phyloP scores from a whole-genome alignment of 2,888 invertebrate species.

The Pediacus dermestoides region DNA sequence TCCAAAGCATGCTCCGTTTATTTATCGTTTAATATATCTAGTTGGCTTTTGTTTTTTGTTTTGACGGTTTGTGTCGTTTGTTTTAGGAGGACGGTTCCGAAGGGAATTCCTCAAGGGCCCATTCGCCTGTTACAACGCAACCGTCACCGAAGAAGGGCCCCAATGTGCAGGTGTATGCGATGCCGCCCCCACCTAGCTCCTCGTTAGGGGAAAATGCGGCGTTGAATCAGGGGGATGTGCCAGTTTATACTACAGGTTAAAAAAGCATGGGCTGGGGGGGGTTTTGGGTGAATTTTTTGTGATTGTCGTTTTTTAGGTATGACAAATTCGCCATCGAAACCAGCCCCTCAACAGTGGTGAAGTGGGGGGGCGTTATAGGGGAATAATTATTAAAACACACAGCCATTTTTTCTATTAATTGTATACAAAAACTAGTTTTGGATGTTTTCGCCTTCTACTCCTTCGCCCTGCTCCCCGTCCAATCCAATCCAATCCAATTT shows the following conservation, averaged over 20 bases:
- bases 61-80: neutral
- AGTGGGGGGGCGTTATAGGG: too few species aligned
- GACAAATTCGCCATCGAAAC: conserved; percentile 36
- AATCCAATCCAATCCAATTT: too few species aligned
- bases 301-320: conserved; percentile 29
- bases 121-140: conserved; percentile 49
- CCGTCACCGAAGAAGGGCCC: conserved; percentile 49
- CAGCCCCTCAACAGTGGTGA: conserved; percentile 22
- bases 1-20: conserved; percentile 3
- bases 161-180: conserved; percentile 58
- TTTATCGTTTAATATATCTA: conserved; percentile 1
- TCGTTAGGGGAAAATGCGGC: conserved; percentile 67
- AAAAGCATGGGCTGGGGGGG: neutral
- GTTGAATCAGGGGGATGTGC: conserved; percentile 57
- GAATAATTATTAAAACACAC: too few species aligned
- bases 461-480: too few species aligned
- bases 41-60: conserved; percentile 9
- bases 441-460: too few species aligned
- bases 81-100: conserved; percentile 36
- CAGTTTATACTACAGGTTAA: conserved; percentile 52
- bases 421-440: too few species aligned
- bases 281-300: conserved; percentile 5
- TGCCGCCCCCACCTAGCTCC: conserved; percentile 51
- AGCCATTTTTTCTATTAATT: too few species aligned
- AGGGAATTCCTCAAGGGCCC: conserved; percentile 54